These are phyloP conservation scores for Ferrisia virgata DNA, from an alignment of 2,888 invertebrate species.

Conservation along the genomic window DNA sequence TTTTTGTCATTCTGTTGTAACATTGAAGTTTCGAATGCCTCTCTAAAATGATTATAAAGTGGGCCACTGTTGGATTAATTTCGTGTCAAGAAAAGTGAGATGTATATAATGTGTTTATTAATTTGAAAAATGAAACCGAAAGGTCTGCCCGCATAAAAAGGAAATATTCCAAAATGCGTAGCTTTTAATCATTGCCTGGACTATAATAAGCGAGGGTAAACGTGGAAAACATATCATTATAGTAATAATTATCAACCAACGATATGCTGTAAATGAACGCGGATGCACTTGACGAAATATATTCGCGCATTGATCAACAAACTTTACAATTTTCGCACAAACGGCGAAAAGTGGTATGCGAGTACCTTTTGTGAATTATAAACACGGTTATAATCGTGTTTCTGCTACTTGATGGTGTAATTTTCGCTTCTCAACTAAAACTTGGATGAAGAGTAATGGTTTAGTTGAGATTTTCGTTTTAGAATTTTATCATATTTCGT, in stretches of 20 bases:
- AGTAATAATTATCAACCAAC: background rate
- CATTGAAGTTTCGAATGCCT: background rate
- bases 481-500: background rate
- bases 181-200: background rate
- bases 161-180: background rate
- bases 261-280: background rate
- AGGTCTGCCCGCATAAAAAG: background rate
- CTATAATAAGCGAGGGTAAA: background rate
- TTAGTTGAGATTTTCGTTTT: background rate
- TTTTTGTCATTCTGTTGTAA: background rate
- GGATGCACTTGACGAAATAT: background rate
- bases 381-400: background rate
- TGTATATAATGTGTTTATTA: background rate
- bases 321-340: background rate
- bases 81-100: background rate
- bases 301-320: background rate
- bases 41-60: background rate
- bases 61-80: background rate
- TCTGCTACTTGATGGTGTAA: background rate
- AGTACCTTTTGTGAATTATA: background rate
- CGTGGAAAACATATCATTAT: background rate
- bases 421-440: background rate
- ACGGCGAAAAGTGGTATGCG: background rate
- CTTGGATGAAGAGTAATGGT: background rate
- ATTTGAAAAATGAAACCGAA: background rate